phyloP scores from a whole-genome alignment of 2,888 invertebrate species.

The Orthosia incerta region DNA sequence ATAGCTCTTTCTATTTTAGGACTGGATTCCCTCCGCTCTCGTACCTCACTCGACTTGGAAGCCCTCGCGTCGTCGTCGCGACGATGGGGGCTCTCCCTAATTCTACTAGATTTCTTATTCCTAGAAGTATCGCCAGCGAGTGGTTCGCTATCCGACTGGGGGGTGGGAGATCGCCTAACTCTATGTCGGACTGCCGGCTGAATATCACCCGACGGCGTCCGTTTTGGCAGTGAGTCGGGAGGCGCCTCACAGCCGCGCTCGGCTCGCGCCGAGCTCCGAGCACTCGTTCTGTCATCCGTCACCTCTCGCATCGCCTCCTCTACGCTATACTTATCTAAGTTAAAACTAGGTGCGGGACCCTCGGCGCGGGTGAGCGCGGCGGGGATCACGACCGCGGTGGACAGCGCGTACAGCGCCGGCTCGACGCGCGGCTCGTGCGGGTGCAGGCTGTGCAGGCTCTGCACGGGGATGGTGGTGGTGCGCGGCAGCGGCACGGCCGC shows the following conservation, averaged over 20 bases:
- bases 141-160: constrained; percentile 74
- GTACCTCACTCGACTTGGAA: constrained; percentile 42
- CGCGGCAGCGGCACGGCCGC: constrained; percentile 79
- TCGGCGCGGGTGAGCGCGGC: constrained; percentile 46
- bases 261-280: constrained; percentile 65
- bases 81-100: constrained; percentile 54
- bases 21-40: constrained; percentile 45
- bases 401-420: constrained; percentile 64
- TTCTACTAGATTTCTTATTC: constrained; percentile 67
- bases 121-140: constrained; percentile 78
- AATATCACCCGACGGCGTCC: constrained; percentile 80
- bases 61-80: constrained; percentile 44
- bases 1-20: constrained; percentile 47
- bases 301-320: constrained; percentile 67
- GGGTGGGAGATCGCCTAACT: constrained; percentile 85
- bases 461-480: constrained; percentile 84
- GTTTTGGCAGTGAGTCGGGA: constrained; percentile 81
- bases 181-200: constrained; percentile 79
- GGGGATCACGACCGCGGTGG: constrained; percentile 44
- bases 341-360: constrained; percentile 48
- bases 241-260: constrained; percentile 71
- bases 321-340: constrained; percentile 66
- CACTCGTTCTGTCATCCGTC: constrained; percentile 67
- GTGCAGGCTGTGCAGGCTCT: constrained; percentile 65
- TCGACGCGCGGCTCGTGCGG: constrained; percentile 35